These are phyloP conservation scores for Pardosa pseudoannulata DNA, from an alignment of 2,888 invertebrate species.

Conservation along the genomic window DNA sequence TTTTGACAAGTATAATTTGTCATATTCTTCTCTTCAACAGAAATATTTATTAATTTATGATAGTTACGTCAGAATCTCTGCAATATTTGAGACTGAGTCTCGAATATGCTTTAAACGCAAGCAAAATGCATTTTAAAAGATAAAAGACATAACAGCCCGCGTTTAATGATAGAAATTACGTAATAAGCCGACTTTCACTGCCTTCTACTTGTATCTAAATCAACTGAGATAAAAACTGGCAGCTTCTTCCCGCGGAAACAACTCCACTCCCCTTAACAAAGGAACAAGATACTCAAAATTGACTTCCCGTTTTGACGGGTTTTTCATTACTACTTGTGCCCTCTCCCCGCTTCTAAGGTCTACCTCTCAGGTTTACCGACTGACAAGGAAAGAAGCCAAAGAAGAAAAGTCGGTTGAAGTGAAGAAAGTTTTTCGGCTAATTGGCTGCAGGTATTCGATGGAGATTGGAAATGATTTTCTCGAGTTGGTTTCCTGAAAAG, in stretches of 20 bases:
- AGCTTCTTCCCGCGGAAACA: neutral
- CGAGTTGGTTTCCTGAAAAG: neutral
- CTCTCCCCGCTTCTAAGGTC: constrained; percentile 18
- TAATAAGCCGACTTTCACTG: too few species aligned
- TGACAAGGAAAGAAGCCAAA: neutral
- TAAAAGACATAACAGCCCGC: too few species aligned
- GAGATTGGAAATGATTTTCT: constrained; percentile 10
- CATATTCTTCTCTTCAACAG: too few species aligned
- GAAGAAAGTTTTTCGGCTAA: constrained; percentile 17
- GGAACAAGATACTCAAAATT: constrained; percentile 52
- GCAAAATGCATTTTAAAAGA: too few species aligned
- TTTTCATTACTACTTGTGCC: neutral
- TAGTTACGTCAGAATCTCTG: too few species aligned
- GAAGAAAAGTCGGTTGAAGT: neutral
- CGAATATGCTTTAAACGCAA: too few species aligned
- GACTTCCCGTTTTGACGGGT: constrained; percentile 11
- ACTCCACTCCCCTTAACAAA: constrained; percentile 36
- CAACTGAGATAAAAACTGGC: neutral
- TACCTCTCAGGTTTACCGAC: constrained; percentile 59
- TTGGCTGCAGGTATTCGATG: constrained; percentile 10
- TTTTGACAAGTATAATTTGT: too few species aligned
- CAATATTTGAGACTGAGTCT: too few species aligned
- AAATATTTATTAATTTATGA: too few species aligned
- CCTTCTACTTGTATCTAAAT: too few species aligned
- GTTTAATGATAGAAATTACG: too few species aligned